Evolutionary conservation across 2,888 invertebrate genomes (phyloP).

Genomic region (Meloe dianella): DNA sequence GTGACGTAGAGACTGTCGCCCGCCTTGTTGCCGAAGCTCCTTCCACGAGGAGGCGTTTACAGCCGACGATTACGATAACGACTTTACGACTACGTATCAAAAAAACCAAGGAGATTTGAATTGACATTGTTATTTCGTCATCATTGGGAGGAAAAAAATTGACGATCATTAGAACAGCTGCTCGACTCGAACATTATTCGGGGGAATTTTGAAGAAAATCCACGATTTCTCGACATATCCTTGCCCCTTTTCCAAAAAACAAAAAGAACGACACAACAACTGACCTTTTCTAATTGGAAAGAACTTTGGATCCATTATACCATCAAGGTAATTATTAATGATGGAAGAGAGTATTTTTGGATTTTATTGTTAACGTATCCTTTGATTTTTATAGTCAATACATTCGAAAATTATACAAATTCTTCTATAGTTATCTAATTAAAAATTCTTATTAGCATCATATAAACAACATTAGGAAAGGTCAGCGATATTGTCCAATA

Average conservation of each 20-base stretch:
- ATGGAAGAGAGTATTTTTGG: no score
- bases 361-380: no score
- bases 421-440: not conserved
- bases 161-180: not conserved
- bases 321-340: no score
- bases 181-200: not conserved
- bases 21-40: not conserved
- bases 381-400: no score
- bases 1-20: slow-evolving; percentile 35
- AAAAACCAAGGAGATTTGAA: slow-evolving; percentile 15
- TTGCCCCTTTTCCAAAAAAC: slow-evolving; percentile 11
- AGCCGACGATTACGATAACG: slow-evolving; percentile 3
- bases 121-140: not conserved
- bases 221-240: no score
- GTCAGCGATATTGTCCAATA: slow-evolving; percentile 19
- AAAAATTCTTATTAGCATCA: slow-evolving; percentile 9
- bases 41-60: slow-evolving; percentile 25
- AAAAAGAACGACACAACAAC: not conserved
- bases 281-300: no score
- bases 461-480: slow-evolving; percentile 21
- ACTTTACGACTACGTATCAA: slow-evolving; percentile 19
- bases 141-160: not conserved
- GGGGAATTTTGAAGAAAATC: not conserved
- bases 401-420: not conserved
- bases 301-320: no score